phyloP scores from a whole-genome alignment of 2,113 vertebrate genomes.

The Thymallus thymallus region DNA sequence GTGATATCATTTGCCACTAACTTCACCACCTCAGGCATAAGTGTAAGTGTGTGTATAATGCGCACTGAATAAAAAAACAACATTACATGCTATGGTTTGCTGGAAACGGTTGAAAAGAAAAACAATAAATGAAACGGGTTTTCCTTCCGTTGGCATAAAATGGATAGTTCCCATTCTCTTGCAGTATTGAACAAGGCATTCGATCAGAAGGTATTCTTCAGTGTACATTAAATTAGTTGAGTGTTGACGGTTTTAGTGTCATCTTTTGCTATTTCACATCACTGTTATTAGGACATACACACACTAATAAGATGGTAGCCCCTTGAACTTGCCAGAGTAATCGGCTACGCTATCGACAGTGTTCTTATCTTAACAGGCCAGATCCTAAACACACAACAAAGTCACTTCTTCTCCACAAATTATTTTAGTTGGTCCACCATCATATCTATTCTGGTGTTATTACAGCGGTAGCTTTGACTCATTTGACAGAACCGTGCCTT shows the following conservation, averaged over 20 bases:
- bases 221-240: neutral
- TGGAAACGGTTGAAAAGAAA: slow-evolving; percentile 18
- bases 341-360: neutral
- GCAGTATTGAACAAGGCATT: neutral
- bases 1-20: slow-evolving; percentile 37
- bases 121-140: neutral
- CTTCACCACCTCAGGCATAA: slow-evolving; percentile 31
- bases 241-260: neutral
- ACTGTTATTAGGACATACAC: neutral
- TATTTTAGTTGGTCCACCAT: too few relatives aligned
- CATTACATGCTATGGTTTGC: slow-evolving; percentile 33
- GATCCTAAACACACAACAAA: too few relatives aligned
- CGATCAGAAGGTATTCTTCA: neutral
- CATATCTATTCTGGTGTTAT: slow-evolving; percentile 17
- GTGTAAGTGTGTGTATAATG: slow-evolving; percentile 18
- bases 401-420: too few relatives aligned
- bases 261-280: neutral
- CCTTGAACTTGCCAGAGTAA: slow-evolving; percentile 1
- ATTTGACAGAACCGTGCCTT: neutral
- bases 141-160: neutral
- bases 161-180: neutral
- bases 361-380: neutral
- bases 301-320: neutral
- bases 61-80: slow-evolving; percentile 32
- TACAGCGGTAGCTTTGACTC: slow-evolving; percentile 12